phyloP scores from a whole-genome alignment of 2,113 vertebrate genomes.

The Desmodus rotundus region DNA sequence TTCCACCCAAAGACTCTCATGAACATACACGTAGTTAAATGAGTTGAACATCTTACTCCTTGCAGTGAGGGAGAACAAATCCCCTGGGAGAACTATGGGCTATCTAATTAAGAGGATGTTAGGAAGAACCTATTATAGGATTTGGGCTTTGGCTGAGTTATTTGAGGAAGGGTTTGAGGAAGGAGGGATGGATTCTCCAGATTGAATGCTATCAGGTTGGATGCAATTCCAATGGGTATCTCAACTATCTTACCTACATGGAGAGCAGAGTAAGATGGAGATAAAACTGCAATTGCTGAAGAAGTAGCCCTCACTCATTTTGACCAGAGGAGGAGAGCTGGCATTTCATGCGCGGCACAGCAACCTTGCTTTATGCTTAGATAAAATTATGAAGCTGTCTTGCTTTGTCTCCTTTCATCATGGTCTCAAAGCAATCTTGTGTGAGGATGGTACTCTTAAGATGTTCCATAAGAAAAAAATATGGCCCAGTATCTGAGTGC shows the following conservation, averaged over 20 bases:
- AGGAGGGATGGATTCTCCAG: background rate
- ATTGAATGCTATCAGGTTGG: background rate
- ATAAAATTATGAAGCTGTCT: background rate
- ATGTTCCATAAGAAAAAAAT: background rate
- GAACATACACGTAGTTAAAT: background rate
- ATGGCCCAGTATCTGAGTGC: background rate
- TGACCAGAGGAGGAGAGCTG: background rate
- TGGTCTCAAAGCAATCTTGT: background rate
- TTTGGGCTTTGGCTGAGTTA: background rate
- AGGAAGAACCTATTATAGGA: background rate
- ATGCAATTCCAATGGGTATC: background rate
- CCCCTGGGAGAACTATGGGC: background rate
- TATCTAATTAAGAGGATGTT: background rate
- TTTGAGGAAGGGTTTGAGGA: background rate
- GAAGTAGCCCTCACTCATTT: background rate
- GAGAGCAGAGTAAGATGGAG: background rate
- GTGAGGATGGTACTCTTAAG: background rate
- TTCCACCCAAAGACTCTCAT: background rate
- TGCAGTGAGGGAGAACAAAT: background rate
- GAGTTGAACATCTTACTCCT: background rate
- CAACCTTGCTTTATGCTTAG: background rate
- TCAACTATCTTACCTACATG: background rate
- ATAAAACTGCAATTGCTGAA: background rate
- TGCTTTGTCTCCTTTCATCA: background rate
- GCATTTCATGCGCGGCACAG: background rate